Conservation (phyloP, 2,888 invertebrate genomes). For the Oscheius sp. region DNA sequence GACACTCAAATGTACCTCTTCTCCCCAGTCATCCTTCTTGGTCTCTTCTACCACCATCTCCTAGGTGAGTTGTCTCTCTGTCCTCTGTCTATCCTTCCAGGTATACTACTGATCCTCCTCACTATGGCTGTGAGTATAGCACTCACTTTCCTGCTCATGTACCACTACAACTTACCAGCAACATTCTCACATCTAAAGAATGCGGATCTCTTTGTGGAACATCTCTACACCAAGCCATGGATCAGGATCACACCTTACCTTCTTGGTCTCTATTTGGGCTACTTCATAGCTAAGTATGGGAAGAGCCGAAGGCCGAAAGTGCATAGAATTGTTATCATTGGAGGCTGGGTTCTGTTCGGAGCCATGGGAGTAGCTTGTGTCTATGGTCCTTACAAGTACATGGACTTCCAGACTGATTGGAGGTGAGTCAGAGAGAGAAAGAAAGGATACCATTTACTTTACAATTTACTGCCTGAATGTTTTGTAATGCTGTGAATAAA, state of each 20-base stretch:
- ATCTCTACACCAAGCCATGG: slow-evolving; percentile 35
- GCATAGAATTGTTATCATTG: slow-evolving; percentile 16
- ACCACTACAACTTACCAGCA: slow-evolving; percentile 18
- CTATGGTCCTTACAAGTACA: slow-evolving; percentile 44
- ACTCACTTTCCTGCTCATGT: not conserved
- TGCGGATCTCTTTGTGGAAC: slow-evolving; percentile 31
- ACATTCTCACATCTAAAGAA: not conserved
- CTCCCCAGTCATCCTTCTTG: slow-evolving; percentile 28
- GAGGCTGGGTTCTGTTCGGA: slow-evolving; percentile 44
- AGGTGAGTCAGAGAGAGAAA: not conserved
- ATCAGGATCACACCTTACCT: slow-evolving; percentile 74
- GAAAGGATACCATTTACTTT: slow-evolving; percentile 8
- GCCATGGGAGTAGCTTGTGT: slow-evolving; percentile 39
- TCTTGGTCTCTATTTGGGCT: slow-evolving; percentile 74
- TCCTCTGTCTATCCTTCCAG: not conserved
- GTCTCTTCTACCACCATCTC: slow-evolving; percentile 36
- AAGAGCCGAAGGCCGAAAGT: slow-evolving; percentile 30
- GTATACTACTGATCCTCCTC: not conserved
- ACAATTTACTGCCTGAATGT: too few species aligned
- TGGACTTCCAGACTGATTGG: slow-evolving; percentile 4
- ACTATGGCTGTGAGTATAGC: not conserved
- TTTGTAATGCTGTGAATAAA: too few species aligned
- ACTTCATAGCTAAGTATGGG: slow-evolving; percentile 46
- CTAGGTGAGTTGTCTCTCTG: slow-evolving; percentile 17
- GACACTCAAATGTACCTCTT: slow-evolving; percentile 7